Base-by-base conservation (phyloP, 2,888 invertebrate genomes). In the Aplocera efformata region DNA sequence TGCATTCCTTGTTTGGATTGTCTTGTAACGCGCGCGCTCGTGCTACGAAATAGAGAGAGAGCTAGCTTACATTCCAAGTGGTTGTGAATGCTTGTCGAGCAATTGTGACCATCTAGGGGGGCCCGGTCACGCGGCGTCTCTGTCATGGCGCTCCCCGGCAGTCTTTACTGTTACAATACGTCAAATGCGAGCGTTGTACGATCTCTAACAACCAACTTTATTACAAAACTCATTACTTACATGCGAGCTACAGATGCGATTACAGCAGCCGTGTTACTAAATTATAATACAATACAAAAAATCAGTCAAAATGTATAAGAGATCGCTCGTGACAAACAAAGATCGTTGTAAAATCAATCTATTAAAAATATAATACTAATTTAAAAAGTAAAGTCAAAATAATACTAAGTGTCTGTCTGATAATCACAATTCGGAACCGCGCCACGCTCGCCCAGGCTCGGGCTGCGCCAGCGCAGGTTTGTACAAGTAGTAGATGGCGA, bases 301-400 rank as follows among this genome's bases (percentile, higher is more conserved):
- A 76, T 83, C 82, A 83, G 82, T 83, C 81, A 69, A 72, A 69
- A 69, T 64, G 53, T 53, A 56, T 64, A 68, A 43, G 74, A 76
- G 73, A 77, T 72, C 66, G 56, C 61, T 61, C 61, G 61, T 58
- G 58, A 59, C 56, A 60, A 69, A 65, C 54, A 63, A 56, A 58
- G 49, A 66, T 70, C 64, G 65, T 64, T 67, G 61, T 73, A 64
- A 40, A 57, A 42, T 59, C 59, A 69, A 70, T 55, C 57, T 56
- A 59, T 28, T 33, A 38, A 62, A 63, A 68, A 65, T 48, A 67
- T 72, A 59, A 71, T 64, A 71, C 61, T 60, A 46, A 57, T 56
- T 49, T 59, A 42, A 55, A 45, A 46, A 45, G 33, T 46, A 47
- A 49, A 52, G 47, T 48, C 47, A 60, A 56, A 58, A 56, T 64